Conservation (phyloP, 2,113 vertebrate species). For the Chloroceryle aenea region DNA sequence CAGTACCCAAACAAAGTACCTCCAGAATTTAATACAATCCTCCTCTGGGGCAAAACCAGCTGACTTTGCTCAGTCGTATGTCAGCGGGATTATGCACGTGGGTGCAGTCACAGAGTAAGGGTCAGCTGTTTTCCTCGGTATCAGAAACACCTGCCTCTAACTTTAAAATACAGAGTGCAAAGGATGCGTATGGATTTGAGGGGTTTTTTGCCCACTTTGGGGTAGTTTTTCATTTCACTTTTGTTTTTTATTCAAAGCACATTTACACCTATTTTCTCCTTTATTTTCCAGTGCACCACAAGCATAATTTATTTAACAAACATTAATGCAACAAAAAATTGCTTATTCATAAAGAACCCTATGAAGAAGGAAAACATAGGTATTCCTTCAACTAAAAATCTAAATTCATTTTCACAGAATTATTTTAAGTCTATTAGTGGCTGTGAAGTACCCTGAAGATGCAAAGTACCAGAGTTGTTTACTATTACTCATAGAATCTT, state of each 20-base stretch:
- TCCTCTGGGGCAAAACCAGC: background rate
- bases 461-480: background rate
- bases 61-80: background rate
- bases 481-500: background rate
- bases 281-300: background rate
- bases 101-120: background rate
- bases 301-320: background rate
- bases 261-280: background rate
- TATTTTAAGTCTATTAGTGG: background rate
- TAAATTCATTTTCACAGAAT: background rate
- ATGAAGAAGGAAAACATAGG: background rate
- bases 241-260: background rate
- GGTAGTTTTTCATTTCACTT: background rate
- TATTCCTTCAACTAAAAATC: background rate
- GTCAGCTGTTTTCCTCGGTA: background rate
- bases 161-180: background rate
- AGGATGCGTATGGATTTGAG: background rate
- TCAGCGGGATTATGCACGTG: background rate
- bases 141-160: background rate
- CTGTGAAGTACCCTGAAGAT: background rate
- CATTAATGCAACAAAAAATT: background rate
- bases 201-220: background rate
- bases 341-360: background rate
- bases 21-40: background rate
- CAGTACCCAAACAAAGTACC: background rate